Conservation (phyloP, 2,113 vertebrate genomes). For the Calidris pugnax region DNA sequence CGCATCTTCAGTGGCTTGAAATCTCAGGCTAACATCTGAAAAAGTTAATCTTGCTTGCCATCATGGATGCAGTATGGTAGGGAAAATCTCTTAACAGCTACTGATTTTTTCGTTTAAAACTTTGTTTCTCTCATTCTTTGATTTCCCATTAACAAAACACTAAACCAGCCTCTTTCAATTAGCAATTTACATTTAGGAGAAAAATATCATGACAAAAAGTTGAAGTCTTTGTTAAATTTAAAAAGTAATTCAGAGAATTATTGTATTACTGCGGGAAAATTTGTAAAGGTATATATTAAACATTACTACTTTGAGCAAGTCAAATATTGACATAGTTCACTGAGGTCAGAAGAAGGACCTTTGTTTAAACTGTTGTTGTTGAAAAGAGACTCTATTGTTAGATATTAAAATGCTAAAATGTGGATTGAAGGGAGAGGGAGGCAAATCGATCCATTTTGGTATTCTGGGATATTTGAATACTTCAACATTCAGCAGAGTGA, state of each 20-base stretch:
- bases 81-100: not conserved
- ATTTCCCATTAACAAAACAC: not conserved
- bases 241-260: not conserved
- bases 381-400: not conserved
- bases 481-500: not conserved
- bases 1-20: not conserved
- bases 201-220: not conserved
- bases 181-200: not conserved
- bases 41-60: rapidly evolving
- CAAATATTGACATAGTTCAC: not conserved
- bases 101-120: not conserved
- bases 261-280: not conserved
- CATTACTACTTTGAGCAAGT: not conserved
- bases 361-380: not conserved
- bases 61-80: not conserved
- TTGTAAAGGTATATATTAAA: not conserved
- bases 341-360: not conserved
- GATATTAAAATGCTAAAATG: not conserved
- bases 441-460: not conserved
- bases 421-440: rapidly evolving
- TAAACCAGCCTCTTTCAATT: not conserved
- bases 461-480: not conserved
- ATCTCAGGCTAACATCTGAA: not conserved
- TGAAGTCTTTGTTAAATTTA: not conserved
- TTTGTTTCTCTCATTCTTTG: not conserved